These are phyloP conservation scores for Anticlea derivata DNA, from an alignment of 2,888 invertebrate genomes.

Conservation along the genomic window DNA sequence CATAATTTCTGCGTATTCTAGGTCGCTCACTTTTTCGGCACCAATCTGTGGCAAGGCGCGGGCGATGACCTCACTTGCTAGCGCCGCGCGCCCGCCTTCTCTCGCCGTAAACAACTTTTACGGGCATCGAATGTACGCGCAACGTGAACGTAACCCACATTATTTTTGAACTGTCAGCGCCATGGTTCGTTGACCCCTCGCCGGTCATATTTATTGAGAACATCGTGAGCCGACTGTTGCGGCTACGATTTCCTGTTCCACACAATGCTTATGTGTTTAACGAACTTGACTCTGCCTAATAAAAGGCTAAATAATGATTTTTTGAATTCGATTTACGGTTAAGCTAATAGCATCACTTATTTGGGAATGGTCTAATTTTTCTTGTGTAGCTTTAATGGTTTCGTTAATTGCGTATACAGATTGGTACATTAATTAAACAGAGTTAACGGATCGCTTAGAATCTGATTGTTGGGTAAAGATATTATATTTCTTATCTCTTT, in stretches of 20 bases:
- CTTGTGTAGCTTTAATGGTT: constrained; percentile 27
- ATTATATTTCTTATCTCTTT: no score
- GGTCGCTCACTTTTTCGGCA: constrained; percentile 81
- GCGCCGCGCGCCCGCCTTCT: constrained; percentile 54
- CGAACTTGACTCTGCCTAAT: constrained; percentile 53
- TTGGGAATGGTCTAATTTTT: constrained; percentile 27
- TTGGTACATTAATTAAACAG: constrained; percentile 5
- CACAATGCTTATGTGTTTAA: constrained; percentile 47
- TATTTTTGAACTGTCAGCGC: constrained; percentile 82
- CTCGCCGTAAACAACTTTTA: constrained; percentile 79
- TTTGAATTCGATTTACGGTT: constrained; percentile 37
- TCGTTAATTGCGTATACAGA: constrained; percentile 4
- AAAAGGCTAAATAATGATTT: constrained; percentile 34
- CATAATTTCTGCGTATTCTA: constrained; percentile 71
- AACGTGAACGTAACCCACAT: constrained; percentile 83
- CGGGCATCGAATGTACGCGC: constrained; percentile 81
- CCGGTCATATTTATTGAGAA: constrained; percentile 77
- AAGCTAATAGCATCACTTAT: constrained; percentile 31
- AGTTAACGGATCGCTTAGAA: background rate
- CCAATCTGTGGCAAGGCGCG: constrained; percentile 69
- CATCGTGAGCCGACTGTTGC: constrained; percentile 63
- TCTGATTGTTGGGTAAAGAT: background rate
- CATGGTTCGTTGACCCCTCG: constrained; percentile 76
- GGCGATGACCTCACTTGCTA: constrained; percentile 67
- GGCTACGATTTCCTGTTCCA: constrained; percentile 69